Evolutionary conservation across 2,113 vertebrate genomes (phyloP).

Genomic region (Ammodytes dubius): DNA sequence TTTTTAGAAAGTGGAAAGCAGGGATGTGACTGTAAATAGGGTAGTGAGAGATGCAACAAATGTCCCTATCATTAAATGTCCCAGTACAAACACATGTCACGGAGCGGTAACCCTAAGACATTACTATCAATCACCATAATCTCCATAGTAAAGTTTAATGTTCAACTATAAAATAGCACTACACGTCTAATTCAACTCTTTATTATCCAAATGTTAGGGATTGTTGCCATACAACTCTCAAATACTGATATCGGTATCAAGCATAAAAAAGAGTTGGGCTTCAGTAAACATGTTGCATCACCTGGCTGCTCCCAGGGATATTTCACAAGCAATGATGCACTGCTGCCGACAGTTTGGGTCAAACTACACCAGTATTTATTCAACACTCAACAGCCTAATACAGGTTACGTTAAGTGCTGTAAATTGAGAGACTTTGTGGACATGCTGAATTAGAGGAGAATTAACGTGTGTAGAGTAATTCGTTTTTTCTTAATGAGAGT

Average conservation of each 20-base stretch:
- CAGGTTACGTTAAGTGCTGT: neutral
- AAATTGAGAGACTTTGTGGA: neutral
- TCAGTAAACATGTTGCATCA: neutral
- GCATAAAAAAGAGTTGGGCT: neutral
- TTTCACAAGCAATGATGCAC: neutral
- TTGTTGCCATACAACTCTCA: neutral
- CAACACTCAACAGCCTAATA: neutral
- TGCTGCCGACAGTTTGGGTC: neutral
- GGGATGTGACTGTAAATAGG: neutral
- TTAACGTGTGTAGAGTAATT: neutral
- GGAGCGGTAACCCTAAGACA: too few species aligned
- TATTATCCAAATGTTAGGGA: too few species aligned
- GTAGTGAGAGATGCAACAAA: neutral
- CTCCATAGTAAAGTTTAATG: neutral
- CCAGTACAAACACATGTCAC: neutral
- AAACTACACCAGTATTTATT: neutral
- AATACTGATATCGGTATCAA: neutral
- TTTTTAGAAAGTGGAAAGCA: neutral
- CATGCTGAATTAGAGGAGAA: neutral
- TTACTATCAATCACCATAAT: neutral
- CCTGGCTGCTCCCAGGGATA: neutral
- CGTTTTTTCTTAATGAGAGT: constrained; percentile 24
- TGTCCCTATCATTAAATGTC: neutral
- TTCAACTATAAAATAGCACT: neutral
- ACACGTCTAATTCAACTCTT: neutral